A percentile compares a stretch with the other conserved stretches of the same genome.
These are phyloP conservation scores for Dinomys branickii DNA, from an alignment of 2,113 vertebrate species.

Conservation along the genomic window DNA sequence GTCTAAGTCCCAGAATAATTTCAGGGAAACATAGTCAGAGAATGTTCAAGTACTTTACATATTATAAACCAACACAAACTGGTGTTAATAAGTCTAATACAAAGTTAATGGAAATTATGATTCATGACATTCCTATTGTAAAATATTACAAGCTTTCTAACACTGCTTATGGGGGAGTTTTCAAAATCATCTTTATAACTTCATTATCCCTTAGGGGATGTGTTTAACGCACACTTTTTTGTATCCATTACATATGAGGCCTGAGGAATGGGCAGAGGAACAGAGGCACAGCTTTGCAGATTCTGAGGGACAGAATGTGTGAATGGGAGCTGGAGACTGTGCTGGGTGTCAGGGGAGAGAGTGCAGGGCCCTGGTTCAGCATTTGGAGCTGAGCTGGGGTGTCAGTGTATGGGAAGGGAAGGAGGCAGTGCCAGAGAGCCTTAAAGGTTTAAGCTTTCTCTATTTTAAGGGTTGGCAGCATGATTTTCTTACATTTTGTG, in stretches of 20 bases:
- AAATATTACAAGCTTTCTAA: neutral
- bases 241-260: neutral
- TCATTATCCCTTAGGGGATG: neutral
- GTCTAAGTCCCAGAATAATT: neutral
- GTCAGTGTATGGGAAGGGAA: neutral
- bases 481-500: neutral
- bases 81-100: conserved; percentile 49
- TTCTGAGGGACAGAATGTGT: too few relatives aligned
- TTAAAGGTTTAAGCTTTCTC: neutral
- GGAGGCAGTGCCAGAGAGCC: neutral
- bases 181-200: neutral
- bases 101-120: conserved; percentile 58
- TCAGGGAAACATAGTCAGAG: neutral
- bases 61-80: conserved; percentile 4
- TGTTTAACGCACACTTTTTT: neutral
- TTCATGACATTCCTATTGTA: neutral
- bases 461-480: neutral
- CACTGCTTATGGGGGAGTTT: neutral
- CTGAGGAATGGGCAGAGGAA: neutral
- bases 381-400: neutral
- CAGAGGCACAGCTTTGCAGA: neutral
- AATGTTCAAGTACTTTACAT: neutral
- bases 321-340: neutral
- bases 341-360: neutral
- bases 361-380: neutral